Percentiles rank a stretch among this genome's conserved stretches.
phyloP scores from a whole-genome alignment of 2,797 vertebrate species.

The Gymnoscopelus braueri region DNA sequence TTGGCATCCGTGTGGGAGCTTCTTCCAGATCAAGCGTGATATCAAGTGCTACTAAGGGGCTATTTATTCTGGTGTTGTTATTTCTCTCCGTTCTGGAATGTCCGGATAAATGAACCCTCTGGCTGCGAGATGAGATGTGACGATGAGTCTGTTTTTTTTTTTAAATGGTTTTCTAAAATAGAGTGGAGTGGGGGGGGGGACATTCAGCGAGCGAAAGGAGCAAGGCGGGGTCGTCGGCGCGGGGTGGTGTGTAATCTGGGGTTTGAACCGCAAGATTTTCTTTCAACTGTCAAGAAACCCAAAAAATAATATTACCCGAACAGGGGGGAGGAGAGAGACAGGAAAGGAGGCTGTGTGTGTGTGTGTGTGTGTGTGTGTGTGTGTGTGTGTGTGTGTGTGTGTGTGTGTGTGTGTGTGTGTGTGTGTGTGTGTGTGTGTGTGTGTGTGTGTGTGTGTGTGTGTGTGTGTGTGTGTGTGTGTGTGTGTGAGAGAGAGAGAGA shows the following conservation, averaged over 20 bases:
- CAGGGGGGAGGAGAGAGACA: neutral
- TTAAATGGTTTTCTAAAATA: too few relatives aligned
- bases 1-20: too few relatives aligned
- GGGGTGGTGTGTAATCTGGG: slow-evolving; percentile 20
- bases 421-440: neutral
- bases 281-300: slow-evolving; percentile 30
- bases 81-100: slow-evolving; percentile 50
- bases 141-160: too few relatives aligned
- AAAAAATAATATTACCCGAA: slow-evolving; percentile 32
- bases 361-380: slow-evolving; percentile 12
- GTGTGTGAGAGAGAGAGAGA: too few relatives aligned
- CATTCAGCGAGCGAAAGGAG: neutral
- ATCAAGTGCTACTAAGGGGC: too few relatives aligned
- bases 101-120: slow-evolving; percentile 32
- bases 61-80: neutral
- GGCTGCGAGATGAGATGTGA: neutral
- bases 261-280: slow-evolving; percentile 19
- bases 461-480: neutral
- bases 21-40: too few relatives aligned
- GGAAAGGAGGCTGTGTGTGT: slow-evolving; percentile 4
- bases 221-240: neutral
- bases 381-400: neutral
- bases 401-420: neutral
- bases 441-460: too few relatives aligned
- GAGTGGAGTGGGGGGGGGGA: neutral